Percentiles rank a stretch among this genome's conserved stretches.
Evolutionary conservation across 2,888 invertebrate species (phyloP).

Genomic region (Parapristionchus giblindavisi): DNA sequence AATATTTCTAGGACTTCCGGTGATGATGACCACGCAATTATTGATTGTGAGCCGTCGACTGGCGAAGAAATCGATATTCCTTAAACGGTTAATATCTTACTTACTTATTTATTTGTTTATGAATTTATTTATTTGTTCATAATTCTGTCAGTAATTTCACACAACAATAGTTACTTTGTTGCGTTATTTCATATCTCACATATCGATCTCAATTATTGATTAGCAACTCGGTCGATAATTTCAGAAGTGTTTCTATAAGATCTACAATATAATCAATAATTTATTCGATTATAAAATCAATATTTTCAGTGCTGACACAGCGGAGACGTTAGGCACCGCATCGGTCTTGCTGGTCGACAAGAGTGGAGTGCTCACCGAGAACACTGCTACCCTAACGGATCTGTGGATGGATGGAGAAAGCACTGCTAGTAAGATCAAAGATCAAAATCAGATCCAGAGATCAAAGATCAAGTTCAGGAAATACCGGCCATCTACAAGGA

Average conservation of each 20-base stretch:
- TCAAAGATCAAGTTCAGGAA: neutral
- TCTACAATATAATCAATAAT: neutral
- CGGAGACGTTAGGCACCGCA: conserved; percentile 52
- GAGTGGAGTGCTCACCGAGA: conserved; percentile 46
- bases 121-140: neutral
- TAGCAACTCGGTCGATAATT: too few species aligned
- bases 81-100: conserved; percentile 30
- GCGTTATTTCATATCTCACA: too few species aligned
- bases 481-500: conserved; percentile 17
- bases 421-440: conserved; percentile 4
- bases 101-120: neutral
- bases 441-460: neutral
- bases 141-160: too few species aligned
- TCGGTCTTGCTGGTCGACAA: conserved; percentile 49
- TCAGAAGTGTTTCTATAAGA: too few species aligned
- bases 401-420: conserved; percentile 45
- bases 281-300: neutral
- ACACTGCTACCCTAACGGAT: conserved; percentile 44
- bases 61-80: conserved; percentile 41
- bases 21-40: conserved; percentile 52
- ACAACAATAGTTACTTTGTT: too few species aligned
- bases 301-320: conserved; percentile 41
- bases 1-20: conserved; percentile 50
- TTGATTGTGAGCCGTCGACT: conserved; percentile 50
- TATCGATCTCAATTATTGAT: too few species aligned